Evolutionary conservation across 2,888 invertebrate species (phyloP), one percentile per base, ranked within the genome.

Genomic region (Cenopis cana): DNA sequence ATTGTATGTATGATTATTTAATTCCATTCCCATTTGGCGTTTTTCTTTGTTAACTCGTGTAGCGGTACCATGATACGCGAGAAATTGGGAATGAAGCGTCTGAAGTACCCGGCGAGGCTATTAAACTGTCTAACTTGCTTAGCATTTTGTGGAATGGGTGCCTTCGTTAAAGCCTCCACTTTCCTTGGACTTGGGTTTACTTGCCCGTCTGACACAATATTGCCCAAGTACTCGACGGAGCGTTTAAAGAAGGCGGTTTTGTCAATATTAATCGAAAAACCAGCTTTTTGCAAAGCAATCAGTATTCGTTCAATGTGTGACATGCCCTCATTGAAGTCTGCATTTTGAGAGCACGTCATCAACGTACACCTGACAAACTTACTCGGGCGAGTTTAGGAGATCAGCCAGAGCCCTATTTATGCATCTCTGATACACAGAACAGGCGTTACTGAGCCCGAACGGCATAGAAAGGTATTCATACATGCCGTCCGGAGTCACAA

Each of bases 111-210:
- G 24, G 59, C 68, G 12, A 59, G 52, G 18, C 68, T 59, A 12
- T 41, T 36, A n/a, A 61, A 57, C 18, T 68, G 68, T n/a, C 68
- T 52, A 1, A 61, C 61, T 55, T 68, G 60, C 24, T 61, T 60
- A 12, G 17, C 61, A 24, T 33, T 68, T 54, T 60, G 14, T 1
- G 57, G 46, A 9, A 33, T 8, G 24, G 60, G 54, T 55, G 55
- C 55, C 29, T 29, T 55, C 55, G 55, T 55, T 55, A 55, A 55
- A 55, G 55, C 55, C 55, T 55, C 55, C 55, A 55, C 55, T 55
- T 55, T 55, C 55, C 29, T 55, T 55, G 55, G 55, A 12, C 55
- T 55, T 24, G 55, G 55, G 24, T 24, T 55, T 10, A 55, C 55
- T 55, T 55, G 55, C 12, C 55, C 55, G 29, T 55, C 29, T 29